These are phyloP conservation scores for Plecotus auritus DNA, from an alignment of 2,113 vertebrate genomes.

Conservation along the genomic window DNA sequence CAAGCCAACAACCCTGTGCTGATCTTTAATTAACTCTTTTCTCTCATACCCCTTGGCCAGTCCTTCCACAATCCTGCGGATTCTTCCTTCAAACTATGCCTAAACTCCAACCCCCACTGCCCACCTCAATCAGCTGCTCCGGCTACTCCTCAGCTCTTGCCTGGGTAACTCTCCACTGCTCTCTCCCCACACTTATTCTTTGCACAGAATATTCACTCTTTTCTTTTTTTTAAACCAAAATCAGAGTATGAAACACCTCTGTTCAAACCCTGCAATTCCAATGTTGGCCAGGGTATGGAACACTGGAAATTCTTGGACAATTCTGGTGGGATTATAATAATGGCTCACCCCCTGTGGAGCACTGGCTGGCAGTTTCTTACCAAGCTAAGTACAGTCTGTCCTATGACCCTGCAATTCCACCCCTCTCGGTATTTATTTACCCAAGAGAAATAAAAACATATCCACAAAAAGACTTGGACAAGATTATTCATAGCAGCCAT, in stretches of 20 bases:
- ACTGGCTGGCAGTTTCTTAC: not conserved
- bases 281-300: not conserved
- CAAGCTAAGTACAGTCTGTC: not conserved
- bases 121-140: not conserved
- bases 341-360: not conserved
- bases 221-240: not conserved
- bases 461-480: not conserved
- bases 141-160: not conserved
- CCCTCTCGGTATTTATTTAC: not conserved
- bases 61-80: not conserved
- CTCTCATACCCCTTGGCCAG: not conserved
- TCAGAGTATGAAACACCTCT: not conserved
- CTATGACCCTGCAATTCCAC: not conserved
- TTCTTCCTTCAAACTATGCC: not conserved
- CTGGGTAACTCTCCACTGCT: not conserved
- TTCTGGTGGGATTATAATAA: not conserved
- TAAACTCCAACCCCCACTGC: not conserved
- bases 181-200: not conserved
- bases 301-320: rapidly evolving
- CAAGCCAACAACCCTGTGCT: not conserved
- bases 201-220: not conserved
- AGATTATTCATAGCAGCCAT: not conserved
- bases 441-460: not conserved
- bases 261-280: not conserved
- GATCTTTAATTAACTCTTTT: not conserved